phyloP scores from a whole-genome alignment of 2,888 invertebrate species.

The Acronicta leporina region DNA sequence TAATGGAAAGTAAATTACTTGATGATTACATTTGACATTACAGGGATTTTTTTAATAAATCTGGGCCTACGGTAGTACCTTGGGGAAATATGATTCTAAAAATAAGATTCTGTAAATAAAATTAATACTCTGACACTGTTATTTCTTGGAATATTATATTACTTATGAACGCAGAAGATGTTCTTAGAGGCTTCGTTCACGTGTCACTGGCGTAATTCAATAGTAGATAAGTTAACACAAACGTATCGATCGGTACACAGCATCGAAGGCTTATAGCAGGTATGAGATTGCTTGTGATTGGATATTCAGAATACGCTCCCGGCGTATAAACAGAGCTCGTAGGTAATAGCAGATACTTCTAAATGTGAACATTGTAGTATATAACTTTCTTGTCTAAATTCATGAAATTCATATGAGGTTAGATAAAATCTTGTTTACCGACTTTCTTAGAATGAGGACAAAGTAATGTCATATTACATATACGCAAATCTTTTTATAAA shows the following conservation, averaged over 20 bases:
- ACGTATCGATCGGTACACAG: constrained; percentile 31
- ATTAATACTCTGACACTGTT: constrained; percentile 8
- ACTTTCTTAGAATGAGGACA: background rate
- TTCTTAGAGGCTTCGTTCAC: constrained; percentile 52
- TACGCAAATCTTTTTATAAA: background rate
- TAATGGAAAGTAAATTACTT: constrained; percentile 40
- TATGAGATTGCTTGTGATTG: constrained; percentile 36
- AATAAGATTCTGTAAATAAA: constrained; percentile 17
- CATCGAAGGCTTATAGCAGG: constrained; percentile 26
- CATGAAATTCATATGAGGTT: constrained; percentile 14
- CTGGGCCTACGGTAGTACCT: constrained; percentile 8
- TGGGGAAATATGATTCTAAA: constrained; percentile 21
- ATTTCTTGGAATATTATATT: constrained; percentile 25
- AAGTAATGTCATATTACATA: background rate
- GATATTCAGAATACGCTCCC: constrained; percentile 18
- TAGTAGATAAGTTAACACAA: constrained; percentile 38
- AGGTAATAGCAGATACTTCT: constrained; percentile 8
- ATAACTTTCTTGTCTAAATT: constrained; percentile 7
- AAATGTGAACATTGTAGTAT: constrained; percentile 3
- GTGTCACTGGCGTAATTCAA: constrained; percentile 47
- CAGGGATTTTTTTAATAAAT: constrained; percentile 19
- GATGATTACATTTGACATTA: constrained; percentile 47
- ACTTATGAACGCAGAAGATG: constrained; percentile 40
- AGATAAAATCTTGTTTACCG: constrained; percentile 3
- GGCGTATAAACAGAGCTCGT: constrained; percentile 11